Percentiles rank a stretch among this genome's conserved stretches.
These are phyloP conservation scores for Drepanosiphum platanoidis DNA, from an alignment of 2,888 invertebrate genomes.

Conservation along the genomic window DNA sequence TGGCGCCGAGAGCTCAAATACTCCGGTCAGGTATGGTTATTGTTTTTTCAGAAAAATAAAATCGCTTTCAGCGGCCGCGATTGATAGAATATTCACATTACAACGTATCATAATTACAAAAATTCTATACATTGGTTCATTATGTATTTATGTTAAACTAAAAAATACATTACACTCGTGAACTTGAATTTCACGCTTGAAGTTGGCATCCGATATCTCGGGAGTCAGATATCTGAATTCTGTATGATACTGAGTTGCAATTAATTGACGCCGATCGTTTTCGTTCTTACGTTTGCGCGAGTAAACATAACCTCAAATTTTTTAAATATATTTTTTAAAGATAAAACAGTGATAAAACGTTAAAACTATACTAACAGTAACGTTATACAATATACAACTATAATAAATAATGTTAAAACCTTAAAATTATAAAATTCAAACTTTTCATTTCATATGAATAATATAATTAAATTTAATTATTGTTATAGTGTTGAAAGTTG, in stretches of 20 bases:
- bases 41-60: too few species aligned
- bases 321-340: neutral
- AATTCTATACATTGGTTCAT: neutral
- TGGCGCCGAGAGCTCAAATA: too few species aligned
- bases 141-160: too few species aligned
- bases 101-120: neutral
- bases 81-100: neutral
- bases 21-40: neutral
- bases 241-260: neutral
- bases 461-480: neutral
- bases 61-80: neutral
- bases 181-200: slow-evolving; percentile 11
- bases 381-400: too few species aligned
- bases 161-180: too few species aligned
- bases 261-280: neutral
- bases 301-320: slow-evolving; percentile 50
- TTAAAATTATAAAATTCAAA: too few species aligned
- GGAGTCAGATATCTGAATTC: neutral
- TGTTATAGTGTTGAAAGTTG: neutral
- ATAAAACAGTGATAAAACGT: neutral
- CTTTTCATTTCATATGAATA: too few species aligned
- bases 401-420: too few species aligned
- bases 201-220: neutral
- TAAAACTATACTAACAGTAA: too few species aligned
- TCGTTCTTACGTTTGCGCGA: slow-evolving; percentile 13